These are phyloP conservation scores for Ptychadena robeensis DNA, from an alignment of 2,797 vertebrate genomes.

Conservation along the genomic window DNA sequence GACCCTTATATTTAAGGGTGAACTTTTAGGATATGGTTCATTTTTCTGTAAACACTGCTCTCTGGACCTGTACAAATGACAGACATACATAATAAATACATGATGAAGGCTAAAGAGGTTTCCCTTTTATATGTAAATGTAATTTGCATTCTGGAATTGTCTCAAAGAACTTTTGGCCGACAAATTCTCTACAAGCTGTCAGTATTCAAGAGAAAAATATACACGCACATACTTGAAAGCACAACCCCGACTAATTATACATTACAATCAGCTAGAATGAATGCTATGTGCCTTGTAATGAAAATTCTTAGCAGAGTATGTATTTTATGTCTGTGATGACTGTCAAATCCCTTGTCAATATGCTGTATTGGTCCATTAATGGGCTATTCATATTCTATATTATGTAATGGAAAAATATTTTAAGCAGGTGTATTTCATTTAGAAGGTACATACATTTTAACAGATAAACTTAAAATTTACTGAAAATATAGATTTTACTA, in stretches of 20 bases:
- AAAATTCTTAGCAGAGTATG: conserved; percentile 19
- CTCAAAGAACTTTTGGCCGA: background rate
- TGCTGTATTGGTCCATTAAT: background rate
- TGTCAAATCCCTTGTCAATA: conserved; percentile 4
- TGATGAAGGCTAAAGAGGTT: background rate
- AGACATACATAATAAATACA: conserved; percentile 5
- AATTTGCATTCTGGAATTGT: conserved; percentile 28
- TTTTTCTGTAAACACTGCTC: conserved; percentile 1
- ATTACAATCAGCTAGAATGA: conserved; percentile 8
- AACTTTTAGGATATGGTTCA: conserved; percentile 3
- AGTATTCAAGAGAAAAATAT: conserved; percentile 11
- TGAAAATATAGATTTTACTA: conserved; percentile 32
- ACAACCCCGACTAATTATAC: conserved; percentile 28
- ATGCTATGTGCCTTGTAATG: conserved; percentile 44
- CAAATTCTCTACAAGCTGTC: conserved; percentile 5
- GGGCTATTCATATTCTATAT: background rate
- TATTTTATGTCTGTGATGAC: conserved; percentile 30
- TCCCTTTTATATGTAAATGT: conserved; percentile 16
- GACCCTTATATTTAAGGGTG: background rate
- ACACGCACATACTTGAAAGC: conserved; percentile 51
- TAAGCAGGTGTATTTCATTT: background rate
- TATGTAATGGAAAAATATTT: conserved; percentile 22
- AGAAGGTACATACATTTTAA: conserved; percentile 9
- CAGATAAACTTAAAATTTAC: conserved; percentile 6
- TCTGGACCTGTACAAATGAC: conserved; percentile 21